Percentiles rank a stretch among this genome's conserved stretches.
Evolutionary conservation across 2,113 vertebrate genomes (phyloP).

Genomic region (Phaethornis superciliosus): DNA sequence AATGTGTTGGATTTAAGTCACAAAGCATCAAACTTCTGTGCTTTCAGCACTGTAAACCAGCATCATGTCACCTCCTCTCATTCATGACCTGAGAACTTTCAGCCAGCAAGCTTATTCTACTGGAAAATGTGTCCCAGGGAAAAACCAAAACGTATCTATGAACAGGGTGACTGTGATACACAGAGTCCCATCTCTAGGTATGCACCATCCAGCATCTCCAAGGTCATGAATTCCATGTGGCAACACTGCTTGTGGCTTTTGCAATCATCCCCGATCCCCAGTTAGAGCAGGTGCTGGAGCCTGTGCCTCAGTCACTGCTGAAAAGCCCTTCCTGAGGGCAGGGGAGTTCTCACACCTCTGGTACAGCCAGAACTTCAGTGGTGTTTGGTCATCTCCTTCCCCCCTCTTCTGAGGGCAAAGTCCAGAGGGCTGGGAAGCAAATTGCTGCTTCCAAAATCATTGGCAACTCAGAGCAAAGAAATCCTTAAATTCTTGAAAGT

Average conservation of each 20-base stretch:
- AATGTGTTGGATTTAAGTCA: background rate
- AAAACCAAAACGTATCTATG: background rate
- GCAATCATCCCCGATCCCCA: background rate
- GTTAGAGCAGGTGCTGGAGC: background rate
- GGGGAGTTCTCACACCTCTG: background rate
- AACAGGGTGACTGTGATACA: background rate
- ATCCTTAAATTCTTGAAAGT: background rate
- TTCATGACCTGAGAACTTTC: background rate
- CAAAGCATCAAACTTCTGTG: background rate
- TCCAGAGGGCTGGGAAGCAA: background rate
- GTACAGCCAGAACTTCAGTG: background rate
- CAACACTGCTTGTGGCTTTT: background rate
- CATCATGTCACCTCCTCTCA: background rate
- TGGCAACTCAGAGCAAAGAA: background rate
- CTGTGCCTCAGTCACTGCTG: background rate
- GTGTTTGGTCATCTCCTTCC: fast-evolving
- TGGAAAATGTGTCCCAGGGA: background rate
- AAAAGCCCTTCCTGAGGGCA: background rate
- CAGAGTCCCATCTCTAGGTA: no score
- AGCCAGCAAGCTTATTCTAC: background rate
- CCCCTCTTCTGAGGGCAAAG: background rate
- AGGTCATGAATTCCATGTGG: background rate
- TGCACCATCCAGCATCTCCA: background rate
- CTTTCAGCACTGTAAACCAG: background rate
- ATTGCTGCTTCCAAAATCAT: background rate